A percentile compares a stretch with the other conserved stretches of the same genome.
These are phyloP conservation scores for Trichomycterus rosablanca DNA, from an alignment of 2,113 vertebrate species.

Conservation along the genomic window DNA sequence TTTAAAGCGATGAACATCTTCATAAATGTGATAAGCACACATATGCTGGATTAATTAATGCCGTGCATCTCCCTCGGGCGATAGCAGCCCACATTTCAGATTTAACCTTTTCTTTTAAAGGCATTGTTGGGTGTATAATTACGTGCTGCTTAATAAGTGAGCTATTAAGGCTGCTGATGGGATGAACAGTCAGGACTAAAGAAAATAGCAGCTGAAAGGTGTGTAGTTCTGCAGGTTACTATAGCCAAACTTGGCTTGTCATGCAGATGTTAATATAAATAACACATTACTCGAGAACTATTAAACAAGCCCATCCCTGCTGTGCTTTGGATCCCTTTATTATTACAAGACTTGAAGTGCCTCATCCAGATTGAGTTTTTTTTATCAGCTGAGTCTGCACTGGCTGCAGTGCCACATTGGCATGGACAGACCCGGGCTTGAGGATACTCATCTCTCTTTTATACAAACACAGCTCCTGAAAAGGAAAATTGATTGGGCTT, in stretches of 20 bases:
- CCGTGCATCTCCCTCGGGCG: conserved; percentile 49
- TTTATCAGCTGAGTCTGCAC: background rate
- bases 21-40: conserved; percentile 51
- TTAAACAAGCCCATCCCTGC: conserved; percentile 31
- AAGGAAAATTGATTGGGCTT: conserved; percentile 27
- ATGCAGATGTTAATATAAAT: conserved; percentile 24
- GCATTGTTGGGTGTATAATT: conserved; percentile 56
- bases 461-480: conserved; percentile 1
- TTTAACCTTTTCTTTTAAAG: conserved; percentile 57
- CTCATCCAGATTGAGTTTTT: too few species aligned
- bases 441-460: background rate
- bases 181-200: conserved; percentile 38
- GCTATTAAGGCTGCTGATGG: conserved; percentile 53
- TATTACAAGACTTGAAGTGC: background rate
- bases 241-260: conserved; percentile 12
- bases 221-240: conserved; percentile 6
- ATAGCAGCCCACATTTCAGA: conserved; percentile 41
- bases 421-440: background rate
- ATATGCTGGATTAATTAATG: conserved; percentile 63
- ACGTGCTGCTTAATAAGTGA: conserved; percentile 51
- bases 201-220: conserved; percentile 5
- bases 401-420: background rate
- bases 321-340: background rate
- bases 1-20: conserved; percentile 58
- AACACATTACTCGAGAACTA: conserved; percentile 20